These are phyloP conservation scores for Suillia variegata DNA, from an alignment of 2,888 invertebrate genomes.

Conservation along the genomic window DNA sequence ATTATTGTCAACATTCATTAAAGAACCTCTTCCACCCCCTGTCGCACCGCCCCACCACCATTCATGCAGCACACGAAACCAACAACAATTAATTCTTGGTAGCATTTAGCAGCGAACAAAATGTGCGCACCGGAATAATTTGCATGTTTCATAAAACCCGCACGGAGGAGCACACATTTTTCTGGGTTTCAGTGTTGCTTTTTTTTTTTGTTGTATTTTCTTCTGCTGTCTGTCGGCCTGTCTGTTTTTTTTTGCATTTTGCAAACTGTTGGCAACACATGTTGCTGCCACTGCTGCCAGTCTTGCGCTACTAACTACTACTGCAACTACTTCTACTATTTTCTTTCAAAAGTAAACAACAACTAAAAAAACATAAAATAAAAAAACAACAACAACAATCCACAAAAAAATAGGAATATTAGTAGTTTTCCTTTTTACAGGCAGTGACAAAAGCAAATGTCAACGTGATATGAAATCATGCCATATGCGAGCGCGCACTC, in stretches of 20 bases:
- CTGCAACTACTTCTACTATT: no score
- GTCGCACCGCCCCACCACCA: background rate
- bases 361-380: background rate
- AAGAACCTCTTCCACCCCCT: background rate
- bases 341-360: background rate
- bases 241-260: no score
- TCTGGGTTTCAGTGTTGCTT: no score
- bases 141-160: slow-evolving; percentile 4
- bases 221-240: no score
- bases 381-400: background rate
- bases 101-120: background rate
- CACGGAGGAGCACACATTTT: no score
- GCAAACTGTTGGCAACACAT: no score
- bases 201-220: no score
- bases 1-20: slow-evolving; percentile 6
- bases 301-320: no score
- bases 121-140: background rate
- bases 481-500: background rate
- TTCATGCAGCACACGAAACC: no score
- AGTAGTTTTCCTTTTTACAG: background rate
- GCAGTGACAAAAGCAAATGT: background rate
- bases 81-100: background rate
- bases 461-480: background rate
- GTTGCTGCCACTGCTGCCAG: no score
- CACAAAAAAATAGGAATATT: background rate